Base-by-base conservation (phyloP, 2,113 vertebrate species). In the Astur gentilis region DNA sequence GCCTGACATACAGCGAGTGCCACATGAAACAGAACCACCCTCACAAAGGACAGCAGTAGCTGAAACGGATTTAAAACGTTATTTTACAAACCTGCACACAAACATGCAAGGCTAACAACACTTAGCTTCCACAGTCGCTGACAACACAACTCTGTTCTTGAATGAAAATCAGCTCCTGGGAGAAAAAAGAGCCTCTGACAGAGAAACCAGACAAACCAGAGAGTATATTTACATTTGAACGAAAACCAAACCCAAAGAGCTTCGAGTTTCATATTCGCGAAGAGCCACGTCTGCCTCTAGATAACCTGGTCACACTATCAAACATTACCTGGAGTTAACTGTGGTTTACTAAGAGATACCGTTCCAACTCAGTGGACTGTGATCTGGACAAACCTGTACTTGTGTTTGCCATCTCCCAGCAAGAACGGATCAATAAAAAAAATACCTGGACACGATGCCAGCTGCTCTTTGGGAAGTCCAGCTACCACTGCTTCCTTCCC, bases 131-230 rank as follows among this genome's bases (percentile, higher is more conserved):
- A 50, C 3, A 3, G 38, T 32, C 69, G 44, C 70, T 72, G 34
- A 70, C 49, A 80, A 16, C 11, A 23, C 1, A 7, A 29, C 32
- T 0, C n/a, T 1, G 11, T 16, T 64, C 12, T 2, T 52, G 36
- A 80, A 81, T 8, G 29, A 70, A 88, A 78, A 70, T 45, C 60
- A 84, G 49, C 40, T 52, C 25, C 45, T 71, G 23, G 38, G 61
- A 91, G 75, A 96, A 96, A 93, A 95, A 76, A 5, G 14, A 85
- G 45, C 2, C 2, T 17, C 57, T 65, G 27, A 91, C 73, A 89
- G 61, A 83, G n/a, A 85, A 86, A 87, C 25, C 61, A 67, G 73
- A 89, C 57, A 87, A 93, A 60, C 19, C 34, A 84, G 66, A 76
- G 57, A 60, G 9, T 16, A 72, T 38, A 14, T 0, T 38, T 70